Evolutionary conservation across 2,888 invertebrate genomes (phyloP).

Genomic region (Campoplex nolae): DNA sequence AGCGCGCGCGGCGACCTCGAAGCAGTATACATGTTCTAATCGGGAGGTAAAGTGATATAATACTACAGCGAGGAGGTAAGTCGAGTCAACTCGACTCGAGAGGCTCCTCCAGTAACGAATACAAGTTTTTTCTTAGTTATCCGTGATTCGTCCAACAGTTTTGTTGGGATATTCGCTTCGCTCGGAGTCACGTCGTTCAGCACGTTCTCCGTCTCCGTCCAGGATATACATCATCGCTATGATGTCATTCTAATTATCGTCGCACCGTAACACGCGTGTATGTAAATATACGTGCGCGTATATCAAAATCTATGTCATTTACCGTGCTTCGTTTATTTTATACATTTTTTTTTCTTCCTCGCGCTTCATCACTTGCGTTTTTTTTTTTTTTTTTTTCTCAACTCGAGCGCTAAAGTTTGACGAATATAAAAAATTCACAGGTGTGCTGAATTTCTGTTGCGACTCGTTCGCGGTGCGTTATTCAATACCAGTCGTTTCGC

Average conservation of each 20-base stretch:
- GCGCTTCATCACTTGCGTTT: background rate
- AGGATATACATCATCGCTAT: conserved; percentile 43
- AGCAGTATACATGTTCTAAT: background rate
- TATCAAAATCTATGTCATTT: background rate
- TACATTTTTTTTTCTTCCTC: background rate
- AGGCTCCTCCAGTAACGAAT: conserved; percentile 25
- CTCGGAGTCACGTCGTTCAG: conserved; percentile 26
- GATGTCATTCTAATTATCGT: conserved; percentile 64
- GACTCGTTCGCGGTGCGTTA: conserved; percentile 6
- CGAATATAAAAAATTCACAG: conserved; percentile 35
- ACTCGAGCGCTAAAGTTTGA: background rate
- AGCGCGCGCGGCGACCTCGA: background rate
- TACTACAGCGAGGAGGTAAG: background rate
- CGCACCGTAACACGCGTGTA: conserved; percentile 2
- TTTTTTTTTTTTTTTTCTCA: background rate
- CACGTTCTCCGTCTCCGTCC: background rate
- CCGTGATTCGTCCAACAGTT: conserved; percentile 21
- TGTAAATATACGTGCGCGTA: background rate
- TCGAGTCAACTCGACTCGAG: conserved; percentile 8
- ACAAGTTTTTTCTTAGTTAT: conserved; percentile 43
- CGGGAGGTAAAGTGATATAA: conserved; percentile 5
- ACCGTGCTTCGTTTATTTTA: background rate
- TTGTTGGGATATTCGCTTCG: conserved; percentile 36
- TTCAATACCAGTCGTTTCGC: background rate
- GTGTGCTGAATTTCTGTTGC: conserved; percentile 42